A percentile compares a stretch with the other conserved stretches of the same genome.
These are phyloP conservation scores for Tragulus kanchil DNA, from an alignment of 2,113 vertebrate species.

Conservation along the genomic window DNA sequence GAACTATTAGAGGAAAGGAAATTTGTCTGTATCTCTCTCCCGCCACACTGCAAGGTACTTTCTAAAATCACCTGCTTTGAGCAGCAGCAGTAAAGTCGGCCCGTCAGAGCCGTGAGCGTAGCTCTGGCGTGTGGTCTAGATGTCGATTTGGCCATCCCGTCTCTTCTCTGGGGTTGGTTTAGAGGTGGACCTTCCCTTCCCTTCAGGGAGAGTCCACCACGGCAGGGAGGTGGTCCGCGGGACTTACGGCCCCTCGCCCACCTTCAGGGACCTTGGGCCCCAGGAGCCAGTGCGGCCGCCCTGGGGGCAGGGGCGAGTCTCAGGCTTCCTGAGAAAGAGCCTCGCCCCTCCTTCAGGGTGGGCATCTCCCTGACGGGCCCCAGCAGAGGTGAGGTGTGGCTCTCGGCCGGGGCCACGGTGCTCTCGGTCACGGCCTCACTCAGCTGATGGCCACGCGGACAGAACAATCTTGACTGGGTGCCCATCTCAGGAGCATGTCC, in stretches of 20 bases:
- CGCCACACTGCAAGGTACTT: not conserved
- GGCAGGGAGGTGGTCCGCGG: no score
- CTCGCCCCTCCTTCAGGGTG: not conserved
- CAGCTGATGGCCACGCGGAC: rapidly evolving
- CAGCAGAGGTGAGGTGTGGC: no score
- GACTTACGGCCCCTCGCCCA: rapidly evolving
- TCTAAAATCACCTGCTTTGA: slow-evolving; percentile 63
- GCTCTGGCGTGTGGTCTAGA: rapidly evolving
- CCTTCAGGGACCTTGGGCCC: not conserved
- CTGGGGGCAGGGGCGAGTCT: not conserved
- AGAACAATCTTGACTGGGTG: rapidly evolving
- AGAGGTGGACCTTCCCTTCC: not conserved
- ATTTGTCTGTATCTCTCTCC: not conserved
- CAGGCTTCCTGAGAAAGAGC: not conserved
- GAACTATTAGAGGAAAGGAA: not conserved
- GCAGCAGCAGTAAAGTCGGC: not conserved
- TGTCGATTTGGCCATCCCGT: not conserved
- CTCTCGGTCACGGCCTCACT: rapidly evolving
- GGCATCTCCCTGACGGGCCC: not conserved
- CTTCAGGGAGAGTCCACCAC: not conserved
- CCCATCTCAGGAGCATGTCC: rapidly evolving
- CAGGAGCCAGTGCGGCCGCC: rapidly evolving
- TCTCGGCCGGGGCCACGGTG: rapidly evolving
- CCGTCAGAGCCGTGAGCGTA: rapidly evolving
- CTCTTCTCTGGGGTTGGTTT: not conserved